Base-by-base conservation (phyloP, 2,113 vertebrate genomes). In the Anseranas semipalmata region DNA sequence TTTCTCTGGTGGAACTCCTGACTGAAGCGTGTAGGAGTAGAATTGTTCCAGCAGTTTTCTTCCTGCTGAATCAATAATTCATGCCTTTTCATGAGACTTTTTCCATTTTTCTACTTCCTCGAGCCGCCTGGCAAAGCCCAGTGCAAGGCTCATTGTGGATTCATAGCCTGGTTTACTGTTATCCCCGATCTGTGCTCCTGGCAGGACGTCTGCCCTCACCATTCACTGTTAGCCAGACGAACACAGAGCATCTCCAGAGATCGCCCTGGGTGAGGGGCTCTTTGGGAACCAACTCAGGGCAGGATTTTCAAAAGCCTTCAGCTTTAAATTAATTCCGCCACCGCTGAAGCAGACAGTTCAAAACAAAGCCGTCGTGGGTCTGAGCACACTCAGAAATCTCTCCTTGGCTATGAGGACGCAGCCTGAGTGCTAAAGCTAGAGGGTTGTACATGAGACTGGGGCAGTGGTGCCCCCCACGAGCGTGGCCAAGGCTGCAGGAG, bases 121-220 rank as follows among this genome's bases (percentile, higher is more conserved):
- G 12, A 72, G 77, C 66, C 0, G 0, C 81, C 84, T 94, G 75
- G 53, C 56, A 46, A 33, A 80, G 62, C 15, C 28, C 35, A 41
- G 16, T 8, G 12, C 33, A 45, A 11, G 24, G 30, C 73, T 90
- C 1, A 1, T 79, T 37, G 28, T 0, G 6, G 71, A 70, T 95
- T 73, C 22, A 0, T 33, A 28, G 72, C 60, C 80, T 20, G 5
- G 43, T 12, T 32, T 7, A 39, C 45, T 4, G 39, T 50, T 25
- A 9, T 17, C 56, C 58, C 33, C 32, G 0, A 0, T 7, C 10
- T 41, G 24, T 60, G 58, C 58, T 95, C 6, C 93, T 91, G 93
- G 91, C 95, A 85, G 93, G 15, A 90, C 82, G 53, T 87, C 78
- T 82, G 63, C 77, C 82, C 70, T 85, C 6, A 3, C 87, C 93